These are phyloP conservation scores for Amblyraja radiata DNA, from an alignment of 2,797 vertebrate species.

Conservation along the genomic window DNA sequence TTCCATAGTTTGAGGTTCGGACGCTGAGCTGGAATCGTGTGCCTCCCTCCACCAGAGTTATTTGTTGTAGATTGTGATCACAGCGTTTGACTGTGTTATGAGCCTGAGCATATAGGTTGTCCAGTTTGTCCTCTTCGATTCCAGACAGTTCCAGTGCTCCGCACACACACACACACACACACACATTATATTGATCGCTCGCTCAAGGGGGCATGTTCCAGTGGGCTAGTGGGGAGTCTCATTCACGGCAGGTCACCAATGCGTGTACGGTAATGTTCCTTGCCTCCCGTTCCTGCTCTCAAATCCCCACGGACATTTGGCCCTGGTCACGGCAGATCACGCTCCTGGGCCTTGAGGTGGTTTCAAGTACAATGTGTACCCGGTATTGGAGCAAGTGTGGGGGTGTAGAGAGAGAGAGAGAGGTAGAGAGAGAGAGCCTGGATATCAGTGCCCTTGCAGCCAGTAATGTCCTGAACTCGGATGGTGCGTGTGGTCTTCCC, in stretches of 20 bases:
- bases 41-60: no score
- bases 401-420: neutral
- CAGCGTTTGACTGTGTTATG: neutral
- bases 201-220: neutral
- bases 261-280: no score
- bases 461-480: neutral
- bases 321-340: neutral
- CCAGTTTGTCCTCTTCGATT: neutral
- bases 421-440: neutral
- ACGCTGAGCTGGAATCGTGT: neutral
- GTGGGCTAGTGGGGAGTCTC: neutral
- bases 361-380: neutral
- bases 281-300: neutral
- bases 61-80: neutral
- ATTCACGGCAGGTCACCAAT: neutral
- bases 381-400: neutral
- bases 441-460: neutral
- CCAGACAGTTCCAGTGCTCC: neutral
- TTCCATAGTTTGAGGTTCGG: neutral
- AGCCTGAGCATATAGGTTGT: neutral
- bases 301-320: neutral
- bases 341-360: neutral
- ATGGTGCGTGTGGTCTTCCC: neutral
- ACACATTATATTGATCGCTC: no score
- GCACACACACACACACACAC: no score